A percentile compares a stretch with the other conserved stretches of the same genome.
Evolutionary conservation across 2,888 invertebrate genomes (phyloP).

Genomic region (Bimastos eiseni): DNA sequence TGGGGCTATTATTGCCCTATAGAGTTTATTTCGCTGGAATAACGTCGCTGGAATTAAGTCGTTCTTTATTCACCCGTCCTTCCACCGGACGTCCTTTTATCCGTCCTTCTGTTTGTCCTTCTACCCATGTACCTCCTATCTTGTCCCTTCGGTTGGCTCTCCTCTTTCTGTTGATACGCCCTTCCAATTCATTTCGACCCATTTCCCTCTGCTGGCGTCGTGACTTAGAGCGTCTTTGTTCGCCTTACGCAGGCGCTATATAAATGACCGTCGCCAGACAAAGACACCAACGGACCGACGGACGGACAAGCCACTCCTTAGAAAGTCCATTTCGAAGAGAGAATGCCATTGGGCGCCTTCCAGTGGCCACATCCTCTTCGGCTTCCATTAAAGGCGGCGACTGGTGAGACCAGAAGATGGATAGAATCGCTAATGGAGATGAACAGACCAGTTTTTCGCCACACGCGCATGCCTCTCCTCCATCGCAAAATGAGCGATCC

Average conservation of each 20-base stretch:
- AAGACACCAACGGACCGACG: neutral
- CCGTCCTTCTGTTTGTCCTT: neutral
- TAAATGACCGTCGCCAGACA: neutral
- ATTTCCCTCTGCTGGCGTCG: neutral
- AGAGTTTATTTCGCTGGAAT: too few relatives aligned
- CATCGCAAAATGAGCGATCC: neutral
- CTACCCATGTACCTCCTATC: neutral
- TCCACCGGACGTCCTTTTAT: too few relatives aligned
- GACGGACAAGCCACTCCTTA: neutral
- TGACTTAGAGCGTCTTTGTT: neutral
- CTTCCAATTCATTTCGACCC: neutral
- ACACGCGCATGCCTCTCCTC: neutral
- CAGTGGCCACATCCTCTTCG: neutral
- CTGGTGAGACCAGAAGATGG: neutral
- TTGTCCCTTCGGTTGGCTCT: neutral
- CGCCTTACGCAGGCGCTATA: neutral
- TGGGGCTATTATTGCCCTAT: too few relatives aligned
- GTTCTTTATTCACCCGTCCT: neutral
- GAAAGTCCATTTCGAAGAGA: neutral
- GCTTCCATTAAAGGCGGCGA: neutral
- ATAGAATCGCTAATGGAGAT: slow-evolving; percentile 6
- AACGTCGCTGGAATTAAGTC: too few relatives aligned
- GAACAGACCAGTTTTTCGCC: neutral
- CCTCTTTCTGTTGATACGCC: neutral
- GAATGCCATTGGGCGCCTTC: neutral